Evolutionary conservation across 2,113 vertebrate species (phyloP).

Genomic region (Gopherus flavomarginatus): DNA sequence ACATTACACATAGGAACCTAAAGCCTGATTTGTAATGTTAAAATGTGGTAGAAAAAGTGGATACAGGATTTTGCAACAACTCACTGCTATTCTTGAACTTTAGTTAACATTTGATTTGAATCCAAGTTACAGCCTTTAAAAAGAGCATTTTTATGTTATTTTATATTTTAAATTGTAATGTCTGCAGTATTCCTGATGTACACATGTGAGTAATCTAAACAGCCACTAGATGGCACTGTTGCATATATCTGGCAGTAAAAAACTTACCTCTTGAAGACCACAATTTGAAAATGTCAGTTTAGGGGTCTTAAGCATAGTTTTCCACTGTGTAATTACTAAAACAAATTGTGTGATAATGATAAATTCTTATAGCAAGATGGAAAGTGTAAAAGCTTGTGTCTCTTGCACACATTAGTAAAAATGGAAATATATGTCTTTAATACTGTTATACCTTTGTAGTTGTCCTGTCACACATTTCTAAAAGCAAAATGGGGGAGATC

Average conservation of each 20-base stretch:
- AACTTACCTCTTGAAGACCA: fast-evolving
- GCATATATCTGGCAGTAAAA: slow-evolving; percentile 52
- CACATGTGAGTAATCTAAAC: neutral
- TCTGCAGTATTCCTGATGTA: fast-evolving
- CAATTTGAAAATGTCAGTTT: neutral
- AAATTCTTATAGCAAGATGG: neutral
- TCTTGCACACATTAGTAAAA: neutral
- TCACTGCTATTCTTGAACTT: neutral
- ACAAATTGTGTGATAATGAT: neutral
- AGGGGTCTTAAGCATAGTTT: neutral
- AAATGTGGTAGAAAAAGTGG: fast-evolving
- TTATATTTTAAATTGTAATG: neutral
- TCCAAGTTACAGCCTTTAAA: neutral
- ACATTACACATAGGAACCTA: fast-evolving
- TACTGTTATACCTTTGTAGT: fast-evolving
- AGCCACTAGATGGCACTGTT: slow-evolving; percentile 82
- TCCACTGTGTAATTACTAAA: neutral
- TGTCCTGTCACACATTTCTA: fast-evolving
- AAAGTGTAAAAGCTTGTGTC: neutral
- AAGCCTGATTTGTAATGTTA: fast-evolving
- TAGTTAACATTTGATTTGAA: neutral
- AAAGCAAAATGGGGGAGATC: fast-evolving
- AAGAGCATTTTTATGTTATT: neutral
- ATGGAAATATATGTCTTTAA: fast-evolving
- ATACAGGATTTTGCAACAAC: neutral